Evolutionary conservation across 2,888 invertebrate species (phyloP), one percentile per base, ranked within the genome.

Genomic region (Eumacrocentrus americanus): DNA sequence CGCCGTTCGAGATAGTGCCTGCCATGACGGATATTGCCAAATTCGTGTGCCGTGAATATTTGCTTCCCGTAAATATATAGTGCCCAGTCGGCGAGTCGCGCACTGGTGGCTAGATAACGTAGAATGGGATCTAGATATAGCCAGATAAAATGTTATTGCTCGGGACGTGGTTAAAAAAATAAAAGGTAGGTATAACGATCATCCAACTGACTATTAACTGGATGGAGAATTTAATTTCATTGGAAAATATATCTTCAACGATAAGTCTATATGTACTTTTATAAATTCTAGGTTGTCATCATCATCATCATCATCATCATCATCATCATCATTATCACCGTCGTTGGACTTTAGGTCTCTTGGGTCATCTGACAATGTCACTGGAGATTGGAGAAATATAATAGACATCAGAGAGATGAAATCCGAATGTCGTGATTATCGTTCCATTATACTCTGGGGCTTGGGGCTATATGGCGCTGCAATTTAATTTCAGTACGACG

Each of bases 21-120:
- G 40, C 18, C 25, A 64, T 64, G 67, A 71, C 70, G 72, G 70
- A 73, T 72, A 72, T 73, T 73, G 71, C 69, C 71, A 72, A 72
- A 72, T 74, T 73, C 70, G 67, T 70, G 65, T 61, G 52, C 53
- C 71, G 66, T 71, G 72, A 71, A 72, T 72, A 72, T 72, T 69
- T 65, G 62, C 62, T 63, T 66, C 46, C 20, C 66, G 53, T 63
- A 67, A 69, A 67, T 70, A 54, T 51, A 51, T n/a, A 51, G 35
- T 12, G 9, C 11, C n/a, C 14, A 35, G 29, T 34, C 37, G 37
- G 14, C 44, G 29, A 51, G 35, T 44, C 37, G 37, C 20, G 40
- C 34, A 38, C 9, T 42, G 18, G 47, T 18, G 12, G 37, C 37
- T 48, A 54, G 59, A 59, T 59, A 59, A 54, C 59, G 18, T 34